Conservation (phyloP, 2,888 invertebrate species). For the Mythimna loreyi region DNA sequence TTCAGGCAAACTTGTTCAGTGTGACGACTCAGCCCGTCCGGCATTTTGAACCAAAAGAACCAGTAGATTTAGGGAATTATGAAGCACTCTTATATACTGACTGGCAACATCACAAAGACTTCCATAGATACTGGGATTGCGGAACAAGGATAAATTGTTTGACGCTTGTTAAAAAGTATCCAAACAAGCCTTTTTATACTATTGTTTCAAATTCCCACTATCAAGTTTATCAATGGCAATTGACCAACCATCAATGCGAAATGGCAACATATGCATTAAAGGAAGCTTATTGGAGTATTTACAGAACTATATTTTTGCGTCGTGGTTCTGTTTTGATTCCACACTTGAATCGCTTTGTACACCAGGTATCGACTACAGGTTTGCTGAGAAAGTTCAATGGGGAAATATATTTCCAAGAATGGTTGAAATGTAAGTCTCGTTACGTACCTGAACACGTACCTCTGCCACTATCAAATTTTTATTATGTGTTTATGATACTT, state of each 20-base stretch:
- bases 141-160: slow-evolving; percentile 64
- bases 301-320: slow-evolving; percentile 67
- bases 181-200: slow-evolving; percentile 60
- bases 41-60: slow-evolving; percentile 57
- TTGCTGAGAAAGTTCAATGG: slow-evolving; percentile 52
- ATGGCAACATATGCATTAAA: slow-evolving; percentile 58
- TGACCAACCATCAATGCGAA: slow-evolving; percentile 61
- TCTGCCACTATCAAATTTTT: slow-evolving; percentile 56
- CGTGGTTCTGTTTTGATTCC: slow-evolving; percentile 68
- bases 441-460: slow-evolving; percentile 13
- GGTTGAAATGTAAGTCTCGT: slow-evolving; percentile 60
- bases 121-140: slow-evolving; percentile 43
- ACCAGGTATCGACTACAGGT: slow-evolving; percentile 51
- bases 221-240: slow-evolving; percentile 57
- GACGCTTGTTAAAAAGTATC: slow-evolving; percentile 43
- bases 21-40: slow-evolving; percentile 66
- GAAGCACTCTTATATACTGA: slow-evolving; percentile 44
- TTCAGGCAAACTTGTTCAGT: slow-evolving; percentile 68
- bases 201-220: slow-evolving; percentile 55
- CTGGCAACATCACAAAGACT: not conserved
- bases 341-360: slow-evolving; percentile 47
- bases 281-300: slow-evolving; percentile 51
- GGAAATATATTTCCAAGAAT: slow-evolving; percentile 49
- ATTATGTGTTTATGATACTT: slow-evolving; percentile 63
- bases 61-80: slow-evolving; percentile 52